A percentile compares a stretch with the other conserved stretches of the same genome.
These are phyloP conservation scores for Actinia tenebrosa DNA, from an alignment of 64 coral and sea anemone species.

Conservation along the genomic window DNA sequence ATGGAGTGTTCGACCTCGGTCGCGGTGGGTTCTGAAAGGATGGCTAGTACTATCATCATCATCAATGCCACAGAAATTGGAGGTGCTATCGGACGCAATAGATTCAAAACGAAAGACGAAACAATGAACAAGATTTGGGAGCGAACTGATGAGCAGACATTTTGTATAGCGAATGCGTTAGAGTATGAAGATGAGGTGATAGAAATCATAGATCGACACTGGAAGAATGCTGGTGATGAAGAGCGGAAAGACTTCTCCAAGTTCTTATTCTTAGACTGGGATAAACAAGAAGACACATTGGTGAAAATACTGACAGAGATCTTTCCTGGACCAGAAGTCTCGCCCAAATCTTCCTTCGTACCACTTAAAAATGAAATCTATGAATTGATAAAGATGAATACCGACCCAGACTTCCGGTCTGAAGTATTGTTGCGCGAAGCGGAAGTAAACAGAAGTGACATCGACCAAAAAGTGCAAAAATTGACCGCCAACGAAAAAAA, in stretches of 20 bases:
- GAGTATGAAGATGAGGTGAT: constrained; percentile 49
- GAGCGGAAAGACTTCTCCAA: not conserved
- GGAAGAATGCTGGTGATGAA: constrained; percentile 3
- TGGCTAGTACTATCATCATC: not conserved
- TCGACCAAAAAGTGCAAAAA: constrained; percentile 18
- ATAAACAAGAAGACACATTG: constrained; percentile 20
- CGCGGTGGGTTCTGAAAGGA: not conserved
- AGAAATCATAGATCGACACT: constrained; percentile 25
- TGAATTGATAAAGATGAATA: not conserved
- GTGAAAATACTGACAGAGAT: not conserved
- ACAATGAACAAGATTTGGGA: constrained; percentile 73
- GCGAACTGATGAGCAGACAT: constrained; percentile 62
- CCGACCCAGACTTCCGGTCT: constrained; percentile 41
- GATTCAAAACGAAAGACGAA: constrained; percentile 51
- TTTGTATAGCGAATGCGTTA: constrained; percentile 64
- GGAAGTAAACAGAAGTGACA: constrained; percentile 4
- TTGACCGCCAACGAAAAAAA: constrained; percentile 74
- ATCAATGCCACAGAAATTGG: constrained; percentile 79
- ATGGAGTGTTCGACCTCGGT: not conserved
- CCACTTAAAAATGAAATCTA: not conserved
- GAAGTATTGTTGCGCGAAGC: constrained; percentile 33
- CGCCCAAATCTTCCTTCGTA: not conserved
- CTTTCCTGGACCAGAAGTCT: not conserved
- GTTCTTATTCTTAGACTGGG: constrained; percentile 1
- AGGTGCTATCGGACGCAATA: constrained; percentile 72